Evolutionary conservation across 2,797 vertebrate genomes (phyloP), one percentile per base, ranked within the genome.

Genomic region (Scomberomorus guttatus): DNA sequence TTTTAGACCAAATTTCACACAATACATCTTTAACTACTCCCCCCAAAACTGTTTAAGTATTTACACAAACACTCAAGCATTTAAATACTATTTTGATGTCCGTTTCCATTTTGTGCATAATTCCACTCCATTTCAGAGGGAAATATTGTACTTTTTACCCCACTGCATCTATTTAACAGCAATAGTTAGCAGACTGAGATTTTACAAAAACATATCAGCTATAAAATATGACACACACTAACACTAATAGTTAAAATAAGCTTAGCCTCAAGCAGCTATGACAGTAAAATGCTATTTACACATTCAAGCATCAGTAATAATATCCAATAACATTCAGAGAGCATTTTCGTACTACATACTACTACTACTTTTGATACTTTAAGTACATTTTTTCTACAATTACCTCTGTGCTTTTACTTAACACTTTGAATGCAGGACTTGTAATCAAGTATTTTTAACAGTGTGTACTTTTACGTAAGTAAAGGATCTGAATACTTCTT

Each of bases 401-500:
- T 39, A 44, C 14, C 9, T 57, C 0, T 63, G 14, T 52, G 20
- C 11, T 46, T 61, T 68, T 25, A 44, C 1, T 42, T 5, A 17
- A 56, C 2, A 22, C 14, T 27, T 66, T 59, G 42, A 68, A 55
- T 46, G 10, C 10, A 62, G 13, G 4, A 37, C 29, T 59, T 32
- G 29, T 44, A 60, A 20, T 50, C 1, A 4, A 25, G 15, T 59
- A 48, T 52, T 22, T 56, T 6, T 0, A 65, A 65, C 27, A 29
- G 7, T 27, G 15, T 50, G 1, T 62, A 44, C 22, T 37, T 75
- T 56, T 65, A 54, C 11, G 20, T 9, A 37, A 37, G 34, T 27
- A 62, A 51, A 77, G 11, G 51, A 79, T 66, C 22, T 60, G 18
- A 75, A 5, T 46, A 73, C 7, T 42, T 59, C 11, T 39, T 72